Base-by-base conservation (phyloP, 2,113 vertebrate genomes). In the Boleophthalmus pectinirostris region DNA sequence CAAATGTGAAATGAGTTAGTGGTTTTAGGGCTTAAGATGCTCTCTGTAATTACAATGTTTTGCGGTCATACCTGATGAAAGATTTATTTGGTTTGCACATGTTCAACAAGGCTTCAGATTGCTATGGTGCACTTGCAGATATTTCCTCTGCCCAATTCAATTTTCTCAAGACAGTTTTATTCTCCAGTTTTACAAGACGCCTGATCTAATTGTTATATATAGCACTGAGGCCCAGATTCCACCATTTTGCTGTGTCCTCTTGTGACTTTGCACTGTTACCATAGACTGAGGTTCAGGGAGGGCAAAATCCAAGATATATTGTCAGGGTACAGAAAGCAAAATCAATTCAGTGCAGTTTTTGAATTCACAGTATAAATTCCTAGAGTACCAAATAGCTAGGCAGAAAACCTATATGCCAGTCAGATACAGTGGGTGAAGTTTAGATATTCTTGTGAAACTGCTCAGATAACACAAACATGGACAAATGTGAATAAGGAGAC, bases 191-290 rank as follows among this genome's bases (percentile, higher is more conserved):
- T 85, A 83, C 77, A 86, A 80, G 81, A 79, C 79, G 72, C 83
- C 82, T 90, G 83, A 89, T 92, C 79, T 83, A n/a, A 78, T 89
- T 90, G 73, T 90, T 89, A 91, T 79, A 88, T 82, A 87, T 92
- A 89, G 90, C 76, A 80, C 69, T 23, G n/a, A 89, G 91, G 78
- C 89, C 89, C 82, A 90, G 86, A 91, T 92, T 85, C 73, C 73
- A 74, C 25, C 65, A 75, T 81, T 74, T 68, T 75, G 47, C 65
- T 12, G 29, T 67, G 75, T 82, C 70, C 78, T 78, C 20, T 38
- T 24, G 29, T 80, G 80, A 75, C 74, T 81, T 53, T 23, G 53
- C 69, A 78, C 73, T 79, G 47, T 74, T 66, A n/a, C n/a, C n/a
- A n/a, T n/a, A 35, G n/a, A 79, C 18, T 80, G 68, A 61, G 80